Percentiles rank a stretch among this genome's conserved stretches.
Evolutionary conservation across 2,888 invertebrate species (phyloP).

Genomic region (Epistrophe grossulariae): DNA sequence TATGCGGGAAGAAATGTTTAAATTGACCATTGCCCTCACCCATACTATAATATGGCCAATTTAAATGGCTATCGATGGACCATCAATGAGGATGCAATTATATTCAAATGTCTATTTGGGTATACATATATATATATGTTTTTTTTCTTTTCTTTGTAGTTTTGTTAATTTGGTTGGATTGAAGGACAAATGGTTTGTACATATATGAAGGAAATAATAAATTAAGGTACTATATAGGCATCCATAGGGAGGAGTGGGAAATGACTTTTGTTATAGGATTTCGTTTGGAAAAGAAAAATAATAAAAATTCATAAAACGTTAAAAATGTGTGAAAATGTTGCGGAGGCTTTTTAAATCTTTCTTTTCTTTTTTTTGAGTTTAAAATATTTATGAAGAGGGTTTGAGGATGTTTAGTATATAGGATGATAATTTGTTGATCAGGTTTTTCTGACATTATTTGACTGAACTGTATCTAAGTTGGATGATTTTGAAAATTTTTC

Average conservation of each 20-base stretch:
- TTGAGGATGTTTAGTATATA: too few relatives aligned
- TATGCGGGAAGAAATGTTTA: constrained; percentile 1
- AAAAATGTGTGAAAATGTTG: not conserved
- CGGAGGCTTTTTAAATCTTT: not conserved
- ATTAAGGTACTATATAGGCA: not conserved
- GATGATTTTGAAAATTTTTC: too few relatives aligned
- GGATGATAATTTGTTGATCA: too few relatives aligned
- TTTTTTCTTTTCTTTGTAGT: constrained; percentile 17
- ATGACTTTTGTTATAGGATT: not conserved
- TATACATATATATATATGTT: too few relatives aligned
- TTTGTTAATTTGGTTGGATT: constrained; percentile 47
- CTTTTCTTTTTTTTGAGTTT: too few relatives aligned
- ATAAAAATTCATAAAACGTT: not conserved
- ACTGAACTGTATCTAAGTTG: too few relatives aligned
- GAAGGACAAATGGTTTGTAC: constrained; percentile 4
- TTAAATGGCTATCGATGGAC: constrained; percentile 68
- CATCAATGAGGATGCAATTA: constrained; percentile 74
- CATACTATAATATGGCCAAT: not conserved
- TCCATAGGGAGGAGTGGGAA: not conserved
- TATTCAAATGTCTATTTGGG: constrained; percentile 65
- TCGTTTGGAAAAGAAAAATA: not conserved
- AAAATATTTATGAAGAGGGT: too few relatives aligned
- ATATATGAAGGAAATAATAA: not conserved
- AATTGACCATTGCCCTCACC: constrained; percentile 64
- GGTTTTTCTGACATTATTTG: too few relatives aligned